These are phyloP conservation scores for Drosophila lowei DNA, from an alignment of 1,140 invertebrate species.

Conservation along the genomic window DNA sequence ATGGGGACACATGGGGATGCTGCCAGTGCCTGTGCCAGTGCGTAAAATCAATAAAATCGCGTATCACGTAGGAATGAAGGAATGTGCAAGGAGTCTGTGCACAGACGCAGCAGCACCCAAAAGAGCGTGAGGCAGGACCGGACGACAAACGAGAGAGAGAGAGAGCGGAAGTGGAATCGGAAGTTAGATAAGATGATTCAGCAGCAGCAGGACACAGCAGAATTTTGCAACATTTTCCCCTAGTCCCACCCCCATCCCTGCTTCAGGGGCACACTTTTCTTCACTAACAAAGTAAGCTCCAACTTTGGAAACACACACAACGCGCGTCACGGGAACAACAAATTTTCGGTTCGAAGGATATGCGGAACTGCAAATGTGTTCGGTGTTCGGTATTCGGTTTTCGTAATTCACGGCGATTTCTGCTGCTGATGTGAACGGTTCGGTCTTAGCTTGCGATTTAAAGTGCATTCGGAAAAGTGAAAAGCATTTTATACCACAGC, in stretches of 20 bases:
- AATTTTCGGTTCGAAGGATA: slow-evolving; percentile 33
- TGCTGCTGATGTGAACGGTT: slow-evolving; percentile 72
- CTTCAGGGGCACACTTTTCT: slow-evolving; percentile 1
- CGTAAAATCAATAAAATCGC: slow-evolving; percentile 55
- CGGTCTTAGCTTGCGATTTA: slow-evolving; percentile 80
- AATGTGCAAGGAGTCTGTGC: slow-evolving; percentile 25
- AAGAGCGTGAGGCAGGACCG: neutral
- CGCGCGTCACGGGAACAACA: slow-evolving; percentile 16
- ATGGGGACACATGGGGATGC: slow-evolving; percentile 43
- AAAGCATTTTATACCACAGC: slow-evolving; percentile 81
- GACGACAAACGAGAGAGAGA: neutral
- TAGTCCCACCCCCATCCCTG: neutral
- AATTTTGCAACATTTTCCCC: slow-evolving; percentile 32
- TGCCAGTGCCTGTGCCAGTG: slow-evolving; percentile 32
- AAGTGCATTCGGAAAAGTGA: slow-evolving; percentile 82
- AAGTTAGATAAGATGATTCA: slow-evolving; percentile 9
- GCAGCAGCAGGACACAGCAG: neutral
- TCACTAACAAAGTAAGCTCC: slow-evolving; percentile 53
- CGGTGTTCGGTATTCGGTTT: neutral
- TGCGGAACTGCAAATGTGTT: slow-evolving; percentile 26
- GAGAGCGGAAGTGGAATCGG: slow-evolving; percentile 5
- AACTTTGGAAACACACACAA: slow-evolving; percentile 18
- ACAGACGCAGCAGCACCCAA: slow-evolving; percentile 10
- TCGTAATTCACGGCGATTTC: slow-evolving; percentile 10
- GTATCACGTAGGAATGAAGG: slow-evolving; percentile 1